Conservation (phyloP, 2,888 invertebrate species). For the Physocephala rufipes region DNA sequence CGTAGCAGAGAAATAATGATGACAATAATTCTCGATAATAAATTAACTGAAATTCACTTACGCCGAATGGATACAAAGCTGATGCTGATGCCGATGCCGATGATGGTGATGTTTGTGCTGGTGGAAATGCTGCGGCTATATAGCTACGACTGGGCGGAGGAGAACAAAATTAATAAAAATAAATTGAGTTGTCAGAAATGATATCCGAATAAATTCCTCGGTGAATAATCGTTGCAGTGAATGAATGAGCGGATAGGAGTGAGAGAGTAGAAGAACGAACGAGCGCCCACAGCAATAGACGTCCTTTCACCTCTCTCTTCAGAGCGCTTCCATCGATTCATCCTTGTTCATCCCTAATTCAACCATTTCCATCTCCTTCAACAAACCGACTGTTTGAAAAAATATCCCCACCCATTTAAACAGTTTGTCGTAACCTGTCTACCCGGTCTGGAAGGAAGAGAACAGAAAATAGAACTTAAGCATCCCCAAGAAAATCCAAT, state of each 20-base stretch:
- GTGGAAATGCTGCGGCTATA: conserved; percentile 36
- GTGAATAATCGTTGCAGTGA: conserved; percentile 62
- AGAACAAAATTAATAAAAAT: conserved; percentile 66
- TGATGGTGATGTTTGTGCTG: too few species aligned
- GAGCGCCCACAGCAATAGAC: conserved; percentile 36
- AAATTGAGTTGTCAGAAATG: conserved; percentile 66
- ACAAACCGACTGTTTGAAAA: too few species aligned
- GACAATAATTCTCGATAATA: conserved; percentile 62
- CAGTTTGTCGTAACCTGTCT: conserved; percentile 5
- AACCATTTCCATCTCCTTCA: too few species aligned
- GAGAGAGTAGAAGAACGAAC: conserved; percentile 17
- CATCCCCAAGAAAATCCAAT: conserved; percentile 60
- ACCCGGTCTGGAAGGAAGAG: conserved; percentile 7
- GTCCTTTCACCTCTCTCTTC: conserved; percentile 24
- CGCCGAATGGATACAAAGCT: conserved; percentile 40
- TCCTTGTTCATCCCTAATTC: too few species aligned
- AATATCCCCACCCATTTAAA: too few species aligned
- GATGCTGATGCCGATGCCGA: conserved; percentile 19
- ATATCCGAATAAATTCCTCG: conserved; percentile 66
- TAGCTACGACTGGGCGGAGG: conserved; percentile 46
- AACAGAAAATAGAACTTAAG: conserved; percentile 43
- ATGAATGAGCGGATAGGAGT: conserved; percentile 43
- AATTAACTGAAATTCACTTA: conserved; percentile 64
- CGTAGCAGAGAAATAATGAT: conserved; percentile 54
- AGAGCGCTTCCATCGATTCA: too few species aligned